Evolutionary conservation across 2,888 invertebrate species (phyloP).

Genomic region (Xylocampa areola): DNA sequence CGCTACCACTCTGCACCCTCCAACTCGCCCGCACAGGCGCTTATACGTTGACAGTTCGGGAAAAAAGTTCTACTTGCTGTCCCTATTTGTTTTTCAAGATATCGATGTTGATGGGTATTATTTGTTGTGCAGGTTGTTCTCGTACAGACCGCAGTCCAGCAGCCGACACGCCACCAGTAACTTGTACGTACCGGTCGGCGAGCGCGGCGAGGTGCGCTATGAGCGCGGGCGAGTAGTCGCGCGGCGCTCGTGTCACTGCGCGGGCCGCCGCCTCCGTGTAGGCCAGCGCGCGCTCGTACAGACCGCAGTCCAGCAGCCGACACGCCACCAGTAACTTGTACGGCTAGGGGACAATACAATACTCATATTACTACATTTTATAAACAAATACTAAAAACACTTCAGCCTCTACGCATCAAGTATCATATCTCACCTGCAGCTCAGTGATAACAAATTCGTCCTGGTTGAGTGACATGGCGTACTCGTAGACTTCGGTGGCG

Average conservation of each 20-base stretch:
- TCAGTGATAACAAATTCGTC: conserved; percentile 93
- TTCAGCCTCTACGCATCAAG: background rate
- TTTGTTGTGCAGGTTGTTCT: no score
- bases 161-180: background rate
- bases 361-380: background rate
- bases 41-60: no score
- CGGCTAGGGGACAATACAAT: conserved; percentile 82
- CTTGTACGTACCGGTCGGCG: conserved; percentile 62
- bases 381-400: background rate
- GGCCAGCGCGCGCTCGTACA: conserved; percentile 94
- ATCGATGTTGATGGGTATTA: no score
- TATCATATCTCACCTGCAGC: conserved; percentile 89
- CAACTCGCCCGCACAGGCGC: no score
- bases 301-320: conserved; percentile 93
- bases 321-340: conserved; percentile 95
- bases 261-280: conserved; percentile 95
- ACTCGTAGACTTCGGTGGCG: conserved; percentile 98
- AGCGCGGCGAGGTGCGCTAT: conserved; percentile 82
- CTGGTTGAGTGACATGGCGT: conserved; percentile 94
- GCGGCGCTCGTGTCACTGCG: conserved; percentile 90
- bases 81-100: no score
- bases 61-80: no score
- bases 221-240: conserved; percentile 81
- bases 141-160: background rate
- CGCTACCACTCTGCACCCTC: no score